phyloP scores from a whole-genome alignment of 2,888 invertebrate genomes.

The Archips xylosteana region DNA sequence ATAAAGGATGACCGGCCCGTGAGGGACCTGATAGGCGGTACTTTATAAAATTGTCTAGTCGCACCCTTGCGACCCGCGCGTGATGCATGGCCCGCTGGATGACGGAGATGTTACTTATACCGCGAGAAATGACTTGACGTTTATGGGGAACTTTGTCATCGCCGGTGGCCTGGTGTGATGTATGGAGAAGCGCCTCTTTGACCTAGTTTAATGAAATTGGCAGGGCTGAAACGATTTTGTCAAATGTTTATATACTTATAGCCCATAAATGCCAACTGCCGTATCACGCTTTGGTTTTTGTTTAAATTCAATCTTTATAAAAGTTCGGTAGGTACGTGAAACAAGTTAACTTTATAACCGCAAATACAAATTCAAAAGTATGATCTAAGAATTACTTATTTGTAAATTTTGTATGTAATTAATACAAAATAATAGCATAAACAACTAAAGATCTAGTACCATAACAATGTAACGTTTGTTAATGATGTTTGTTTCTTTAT shows the following conservation, averaged over 20 bases:
- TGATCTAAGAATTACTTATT: too few species aligned
- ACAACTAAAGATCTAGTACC: too few species aligned
- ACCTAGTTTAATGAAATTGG: background rate
- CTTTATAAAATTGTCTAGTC: constrained; percentile 77
- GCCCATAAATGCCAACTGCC: background rate
- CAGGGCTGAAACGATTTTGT: background rate
- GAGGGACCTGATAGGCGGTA: constrained; percentile 72
- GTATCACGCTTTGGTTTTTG: background rate
- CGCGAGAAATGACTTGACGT: constrained; percentile 38
- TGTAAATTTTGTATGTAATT: too few species aligned
- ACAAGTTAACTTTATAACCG: too few species aligned
- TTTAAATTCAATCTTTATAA: background rate
- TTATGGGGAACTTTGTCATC: constrained; percentile 21
- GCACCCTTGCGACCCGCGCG: constrained; percentile 51
- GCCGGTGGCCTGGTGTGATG: background rate
- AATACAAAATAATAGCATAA: too few species aligned
- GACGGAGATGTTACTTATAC: constrained; percentile 40
- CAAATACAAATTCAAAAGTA: too few species aligned
- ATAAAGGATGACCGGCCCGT: constrained; percentile 81
- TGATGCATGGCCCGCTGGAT: constrained; percentile 62
- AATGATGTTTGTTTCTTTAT: too few species aligned
- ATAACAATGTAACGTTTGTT: too few species aligned
- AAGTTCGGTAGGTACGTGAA: too few species aligned
- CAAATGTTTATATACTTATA: background rate
- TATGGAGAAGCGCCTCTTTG: background rate